phyloP scores from a whole-genome alignment of 1,140 invertebrate genomes.

The Heliconius hermathena region DNA sequence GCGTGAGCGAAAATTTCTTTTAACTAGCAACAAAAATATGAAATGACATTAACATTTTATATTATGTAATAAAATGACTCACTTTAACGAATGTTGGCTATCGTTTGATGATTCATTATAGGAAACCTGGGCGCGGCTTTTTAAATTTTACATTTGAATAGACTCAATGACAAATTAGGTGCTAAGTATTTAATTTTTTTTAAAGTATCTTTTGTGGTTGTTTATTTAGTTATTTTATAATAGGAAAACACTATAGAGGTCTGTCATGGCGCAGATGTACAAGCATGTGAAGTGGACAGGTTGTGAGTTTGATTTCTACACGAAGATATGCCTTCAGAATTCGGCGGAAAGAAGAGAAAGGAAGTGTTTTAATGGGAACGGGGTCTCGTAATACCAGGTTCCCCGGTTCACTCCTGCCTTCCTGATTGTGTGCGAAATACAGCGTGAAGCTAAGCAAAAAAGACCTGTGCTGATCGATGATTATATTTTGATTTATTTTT shows the following conservation, averaged over 20 bases:
- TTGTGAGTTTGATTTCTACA: too few species aligned
- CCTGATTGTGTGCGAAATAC: too few species aligned
- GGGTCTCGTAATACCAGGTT: too few species aligned
- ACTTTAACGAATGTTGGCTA: constrained; percentile 2
- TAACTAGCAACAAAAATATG: background rate
- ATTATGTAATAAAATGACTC: constrained; percentile 26
- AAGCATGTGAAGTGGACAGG: too few species aligned
- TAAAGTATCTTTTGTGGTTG: background rate
- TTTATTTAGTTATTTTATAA: background rate
- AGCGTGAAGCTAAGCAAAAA: too few species aligned
- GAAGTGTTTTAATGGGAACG: too few species aligned
- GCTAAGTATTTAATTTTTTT: background rate
- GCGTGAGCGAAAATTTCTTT: background rate
- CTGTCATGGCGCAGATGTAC: too few species aligned
- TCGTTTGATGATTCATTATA: constrained; percentile 25
- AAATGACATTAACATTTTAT: background rate
- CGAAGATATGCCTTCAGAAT: too few species aligned
- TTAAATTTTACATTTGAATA: constrained; percentile 12
- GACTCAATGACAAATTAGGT: background rate
- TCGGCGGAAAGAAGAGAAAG: too few species aligned
- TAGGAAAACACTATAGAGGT: background rate
- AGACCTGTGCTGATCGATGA: too few species aligned
- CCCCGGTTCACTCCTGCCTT: too few species aligned
- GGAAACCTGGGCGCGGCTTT: background rate
- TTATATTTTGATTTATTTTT: too few species aligned